A percentile compares a stretch with the other conserved stretches of the same genome.
Conservation (phyloP, 2,797 vertebrate genomes). For the Remorina albescens region DNA sequence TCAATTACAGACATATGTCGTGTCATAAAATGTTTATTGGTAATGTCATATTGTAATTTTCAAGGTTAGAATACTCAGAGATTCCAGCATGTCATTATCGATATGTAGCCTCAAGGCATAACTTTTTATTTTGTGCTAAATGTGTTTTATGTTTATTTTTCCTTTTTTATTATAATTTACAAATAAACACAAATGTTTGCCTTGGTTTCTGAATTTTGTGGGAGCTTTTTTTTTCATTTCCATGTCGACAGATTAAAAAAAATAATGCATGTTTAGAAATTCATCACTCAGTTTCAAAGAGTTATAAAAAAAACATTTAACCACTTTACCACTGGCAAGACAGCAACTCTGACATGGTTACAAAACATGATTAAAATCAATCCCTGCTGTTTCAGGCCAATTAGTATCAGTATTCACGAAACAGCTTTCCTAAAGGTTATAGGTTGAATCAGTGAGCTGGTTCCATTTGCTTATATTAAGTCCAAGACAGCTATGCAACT, state of each 20-base stretch:
- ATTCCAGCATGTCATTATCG: not conserved
- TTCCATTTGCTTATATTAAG: constrained; percentile 8
- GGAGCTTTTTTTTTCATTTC: not conserved
- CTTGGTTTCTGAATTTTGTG: not conserved
- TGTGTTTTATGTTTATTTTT: too few species aligned
- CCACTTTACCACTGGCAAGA: too few species aligned
- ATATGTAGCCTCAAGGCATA: not conserved
- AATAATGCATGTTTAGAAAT: too few species aligned
- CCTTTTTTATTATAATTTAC: not conserved
- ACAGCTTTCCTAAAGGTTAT: not conserved
- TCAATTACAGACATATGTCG: too few species aligned
- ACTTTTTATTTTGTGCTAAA: not conserved
- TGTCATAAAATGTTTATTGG: not conserved
- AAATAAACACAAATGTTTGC: too few species aligned
- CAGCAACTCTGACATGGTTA: not conserved
- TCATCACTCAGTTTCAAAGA: too few species aligned
- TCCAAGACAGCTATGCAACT: not conserved
- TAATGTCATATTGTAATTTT: not conserved
- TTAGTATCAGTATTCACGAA: not conserved
- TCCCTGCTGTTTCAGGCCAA: not conserved
- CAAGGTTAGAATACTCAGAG: not conserved
- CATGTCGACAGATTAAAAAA: not conserved
- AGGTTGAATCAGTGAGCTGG: not conserved
- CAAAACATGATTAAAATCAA: not conserved
- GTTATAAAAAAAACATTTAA: too few species aligned